Evolutionary conservation across 2,113 vertebrate species (phyloP), one percentile per base, ranked within the genome.

Genomic region (Cryptoleucopteryx plumbea): DNA sequence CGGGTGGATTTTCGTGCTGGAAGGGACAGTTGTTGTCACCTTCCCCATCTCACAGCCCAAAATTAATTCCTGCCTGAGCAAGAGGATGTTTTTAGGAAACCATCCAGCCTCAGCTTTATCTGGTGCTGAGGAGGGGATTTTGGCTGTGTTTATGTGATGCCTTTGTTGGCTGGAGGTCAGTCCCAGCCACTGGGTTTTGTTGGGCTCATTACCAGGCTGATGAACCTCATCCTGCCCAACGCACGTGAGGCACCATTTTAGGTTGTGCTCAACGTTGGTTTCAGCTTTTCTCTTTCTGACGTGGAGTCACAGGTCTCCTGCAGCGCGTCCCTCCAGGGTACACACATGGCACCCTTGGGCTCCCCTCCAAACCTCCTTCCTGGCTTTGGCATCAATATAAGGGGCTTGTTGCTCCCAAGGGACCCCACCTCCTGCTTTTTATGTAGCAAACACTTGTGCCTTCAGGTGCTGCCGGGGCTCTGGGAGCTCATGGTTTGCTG

Each of bases 1-100:
- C 0, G 0, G 23, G 27, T 77, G 36, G 43, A 19, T 86, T 56
- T 80, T 36, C 58, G 10, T 13, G 47, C 18, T 0, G 0, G 61
- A 87, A 93, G 29, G 23, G n/a, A 45, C 71, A 86, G 48, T 71
- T 92, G 48, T 73, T 80, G 45, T 92, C 82, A 93, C 58, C 21
- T 40, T 36, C 74, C 85, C 53, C 34, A 59, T 34, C 52, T 10
- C 29, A n/a, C 42, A 59, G 26, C 48, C 52, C 56, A 9, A 34
- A 75, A 56, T 65, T 55, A 67, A 75, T 40, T 68, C 62, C 42
- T 61, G 22, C 34, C 52, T 2, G 1, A 55, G 42, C 10, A 19
- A 71, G 52, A 27, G 29, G 22, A 40, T 0, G 2, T 73, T 50
- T 67, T 88, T 27, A 38, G 62, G 43, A 92, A 82, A 55, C 17